Conservation (phyloP, 1,140 invertebrate species). For the Melitaea cinxia region DNA sequence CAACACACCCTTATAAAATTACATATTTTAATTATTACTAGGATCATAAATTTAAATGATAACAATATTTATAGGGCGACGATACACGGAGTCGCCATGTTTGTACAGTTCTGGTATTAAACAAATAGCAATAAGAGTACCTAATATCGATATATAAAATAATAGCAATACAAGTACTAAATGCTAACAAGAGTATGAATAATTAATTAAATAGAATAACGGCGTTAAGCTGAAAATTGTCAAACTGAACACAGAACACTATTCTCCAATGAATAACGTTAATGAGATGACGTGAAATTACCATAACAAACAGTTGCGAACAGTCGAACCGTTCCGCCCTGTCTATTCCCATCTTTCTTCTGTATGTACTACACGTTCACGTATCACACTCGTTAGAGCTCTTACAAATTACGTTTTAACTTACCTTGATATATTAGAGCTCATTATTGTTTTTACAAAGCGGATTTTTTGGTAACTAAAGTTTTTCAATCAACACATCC, state of each 20-base stretch:
- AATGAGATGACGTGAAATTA: slow-evolving; percentile 52
- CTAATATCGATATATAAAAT: too few relatives aligned
- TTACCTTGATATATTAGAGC: neutral
- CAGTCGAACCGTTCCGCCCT: slow-evolving; percentile 45
- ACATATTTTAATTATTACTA: too few relatives aligned
- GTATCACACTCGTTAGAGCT: slow-evolving; percentile 67
- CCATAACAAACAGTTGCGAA: slow-evolving; percentile 71
- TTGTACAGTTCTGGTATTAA: too few relatives aligned
- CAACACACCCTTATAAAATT: too few relatives aligned
- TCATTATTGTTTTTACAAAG: neutral
- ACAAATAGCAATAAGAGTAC: too few relatives aligned
- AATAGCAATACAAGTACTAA: too few relatives aligned
- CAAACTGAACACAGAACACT: neutral
- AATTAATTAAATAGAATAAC: slow-evolving; percentile 2
- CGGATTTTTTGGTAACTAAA: neutral
- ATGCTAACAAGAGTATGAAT: slow-evolving; percentile 2
- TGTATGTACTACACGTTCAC: slow-evolving; percentile 64
- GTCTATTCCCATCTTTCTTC: slow-evolving; percentile 40
- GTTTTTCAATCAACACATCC: too few relatives aligned
- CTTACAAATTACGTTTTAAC: slow-evolving; percentile 39
- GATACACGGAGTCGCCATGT: too few relatives aligned
- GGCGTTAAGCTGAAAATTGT: neutral
- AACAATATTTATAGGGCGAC: too few relatives aligned
- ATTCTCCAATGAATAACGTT: slow-evolving; percentile 5
- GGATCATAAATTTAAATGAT: too few relatives aligned